Evolutionary conservation across 2,797 vertebrate genomes (phyloP).

Genomic region (Erpetoichthys calabaricus): DNA sequence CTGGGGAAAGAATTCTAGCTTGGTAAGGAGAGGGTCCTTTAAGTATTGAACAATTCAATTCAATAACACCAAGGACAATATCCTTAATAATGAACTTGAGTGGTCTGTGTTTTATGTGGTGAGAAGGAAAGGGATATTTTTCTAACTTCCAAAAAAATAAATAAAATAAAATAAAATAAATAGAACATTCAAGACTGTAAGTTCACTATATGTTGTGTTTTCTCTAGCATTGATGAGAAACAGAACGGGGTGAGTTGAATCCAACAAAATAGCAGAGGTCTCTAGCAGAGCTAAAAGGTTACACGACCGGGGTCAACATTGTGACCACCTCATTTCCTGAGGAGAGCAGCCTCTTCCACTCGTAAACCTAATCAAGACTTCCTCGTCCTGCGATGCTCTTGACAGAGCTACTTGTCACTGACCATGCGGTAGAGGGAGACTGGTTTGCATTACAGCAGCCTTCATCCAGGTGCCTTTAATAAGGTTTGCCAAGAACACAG

Average conservation of each 20-base stretch:
- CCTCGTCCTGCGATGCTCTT: conserved; percentile 45
- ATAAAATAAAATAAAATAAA: conserved; percentile 33
- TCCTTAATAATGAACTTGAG: too few relatives aligned
- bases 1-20: too few relatives aligned
- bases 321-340: conserved; percentile 77
- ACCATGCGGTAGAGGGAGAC: conserved; percentile 38
- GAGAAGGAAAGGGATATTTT: conserved; percentile 1
- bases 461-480: conserved; percentile 78
- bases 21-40: too few relatives aligned
- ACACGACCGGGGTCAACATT: conserved; percentile 52
- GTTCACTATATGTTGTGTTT: conserved; percentile 23
- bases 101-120: too few relatives aligned
- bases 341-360: conserved; percentile 62
- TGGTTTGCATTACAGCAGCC: conserved; percentile 64
- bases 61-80: too few relatives aligned
- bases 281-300: conserved; percentile 50
- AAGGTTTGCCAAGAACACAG: conserved; percentile 52
- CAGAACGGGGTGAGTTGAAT: conserved; percentile 55
- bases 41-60: too few relatives aligned
- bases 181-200: conserved; percentile 27
- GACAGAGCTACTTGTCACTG: conserved; percentile 35
- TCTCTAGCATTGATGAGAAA: conserved; percentile 55
- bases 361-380: conserved; percentile 81
- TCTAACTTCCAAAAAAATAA: conserved; percentile 8
- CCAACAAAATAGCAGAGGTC: conserved; percentile 49